These are phyloP conservation scores for Boloria selene DNA, from an alignment of 2,888 invertebrate species.

Conservation along the genomic window DNA sequence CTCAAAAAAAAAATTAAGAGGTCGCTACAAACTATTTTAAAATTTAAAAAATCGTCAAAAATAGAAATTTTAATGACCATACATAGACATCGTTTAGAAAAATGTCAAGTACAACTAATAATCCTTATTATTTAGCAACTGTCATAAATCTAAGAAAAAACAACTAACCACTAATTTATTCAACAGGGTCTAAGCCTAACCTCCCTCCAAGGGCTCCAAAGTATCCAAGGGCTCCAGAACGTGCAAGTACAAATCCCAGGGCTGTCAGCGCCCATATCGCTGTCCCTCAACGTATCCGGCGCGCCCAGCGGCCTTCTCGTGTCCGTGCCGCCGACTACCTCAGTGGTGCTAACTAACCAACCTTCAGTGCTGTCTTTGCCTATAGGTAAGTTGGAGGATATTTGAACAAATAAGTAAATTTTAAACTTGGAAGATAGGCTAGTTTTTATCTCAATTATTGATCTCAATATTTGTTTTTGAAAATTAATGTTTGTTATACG, in stretches of 20 bases:
- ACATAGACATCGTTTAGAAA: neutral
- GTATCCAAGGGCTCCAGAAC: constrained; percentile 89
- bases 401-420: too few species aligned
- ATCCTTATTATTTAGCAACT: too few species aligned
- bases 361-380: constrained; percentile 84
- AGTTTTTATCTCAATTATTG: too few species aligned
- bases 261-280: constrained; percentile 92
- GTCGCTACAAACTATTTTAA: too few species aligned
- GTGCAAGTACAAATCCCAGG: constrained; percentile 93
- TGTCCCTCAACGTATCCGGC: constrained; percentile 88
- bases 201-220: constrained; percentile 89
- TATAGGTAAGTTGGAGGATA: constrained; percentile 70
- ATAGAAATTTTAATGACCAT: too few species aligned
- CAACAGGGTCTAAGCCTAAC: constrained; percentile 87
- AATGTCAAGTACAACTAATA: too few species aligned
- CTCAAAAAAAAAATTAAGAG: too few species aligned
- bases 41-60: too few species aligned
- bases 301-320: constrained; percentile 85
- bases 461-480: too few species aligned
- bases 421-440: too few species aligned
- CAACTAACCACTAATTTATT: neutral
- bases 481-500: too few species aligned
- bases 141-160: neutral
- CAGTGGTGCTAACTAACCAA: constrained; percentile 78
- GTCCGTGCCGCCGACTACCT: constrained; percentile 83